Percentiles rank a stretch among this genome's conserved stretches.
These are phyloP conservation scores for Phaenicophaeus curvirostris DNA, from an alignment of 2,797 vertebrate genomes.

Conservation along the genomic window DNA sequence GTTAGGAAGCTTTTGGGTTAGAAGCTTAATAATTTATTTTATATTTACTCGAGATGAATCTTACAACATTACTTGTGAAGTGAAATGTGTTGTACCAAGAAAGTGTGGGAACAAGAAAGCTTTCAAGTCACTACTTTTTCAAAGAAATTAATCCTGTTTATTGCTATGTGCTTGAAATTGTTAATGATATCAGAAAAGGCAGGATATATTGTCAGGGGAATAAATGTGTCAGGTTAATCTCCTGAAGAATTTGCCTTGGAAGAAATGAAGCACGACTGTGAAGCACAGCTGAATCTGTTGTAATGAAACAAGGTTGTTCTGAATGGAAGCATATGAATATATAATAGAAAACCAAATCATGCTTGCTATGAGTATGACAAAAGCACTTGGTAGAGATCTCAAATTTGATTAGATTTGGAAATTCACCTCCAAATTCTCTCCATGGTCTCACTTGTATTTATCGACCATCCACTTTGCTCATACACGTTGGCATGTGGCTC, in stretches of 20 bases:
- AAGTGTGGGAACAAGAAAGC: constrained; percentile 31
- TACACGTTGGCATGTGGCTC: fast-evolving
- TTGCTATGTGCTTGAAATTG: constrained; percentile 54
- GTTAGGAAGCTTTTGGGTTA: constrained; percentile 1
- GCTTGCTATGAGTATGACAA: not conserved
- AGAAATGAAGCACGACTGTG: constrained; percentile 62
- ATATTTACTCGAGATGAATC: constrained; percentile 54
- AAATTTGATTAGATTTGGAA: constrained; percentile 14
- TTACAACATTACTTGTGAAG: constrained; percentile 34
- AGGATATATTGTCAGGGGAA: constrained; percentile 56
- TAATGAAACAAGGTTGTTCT: constrained; percentile 47
- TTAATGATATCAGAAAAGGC: constrained; percentile 64
- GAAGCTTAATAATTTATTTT: constrained; percentile 62
- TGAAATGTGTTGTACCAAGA: constrained; percentile 46
- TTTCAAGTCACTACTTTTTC: constrained; percentile 29
- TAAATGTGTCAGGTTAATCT: constrained; percentile 75
- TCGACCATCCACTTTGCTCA: not conserved
- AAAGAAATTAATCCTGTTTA: constrained; percentile 24
- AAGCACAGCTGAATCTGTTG: not conserved
- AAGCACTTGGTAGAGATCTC: not conserved
- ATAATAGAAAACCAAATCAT: constrained; percentile 13
- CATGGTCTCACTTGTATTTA: not conserved
- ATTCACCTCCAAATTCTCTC: not conserved
- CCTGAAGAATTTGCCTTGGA: constrained; percentile 61
- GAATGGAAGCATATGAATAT: constrained; percentile 44